Conservation (phyloP, 2,888 invertebrate species). For the Clistopyga incitator region DNA sequence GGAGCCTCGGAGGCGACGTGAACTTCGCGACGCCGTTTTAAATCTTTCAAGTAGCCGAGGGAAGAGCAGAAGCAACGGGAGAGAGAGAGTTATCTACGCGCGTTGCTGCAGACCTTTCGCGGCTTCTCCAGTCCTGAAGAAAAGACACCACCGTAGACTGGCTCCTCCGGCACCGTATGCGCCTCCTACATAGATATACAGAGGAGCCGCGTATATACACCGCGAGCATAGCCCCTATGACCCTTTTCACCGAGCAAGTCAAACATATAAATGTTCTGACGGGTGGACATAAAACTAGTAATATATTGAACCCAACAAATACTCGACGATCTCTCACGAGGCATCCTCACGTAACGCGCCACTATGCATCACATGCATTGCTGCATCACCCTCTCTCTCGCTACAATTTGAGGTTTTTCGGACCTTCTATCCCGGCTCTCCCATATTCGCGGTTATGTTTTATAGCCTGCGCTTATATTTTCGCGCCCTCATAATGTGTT, state of each 20-base stretch:
- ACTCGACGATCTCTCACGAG: slow-evolving; percentile 77
- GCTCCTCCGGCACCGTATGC: slow-evolving; percentile 13
- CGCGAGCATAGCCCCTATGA: slow-evolving; percentile 46
- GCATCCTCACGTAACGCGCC: slow-evolving; percentile 74
- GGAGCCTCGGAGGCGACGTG: slow-evolving; percentile 61
- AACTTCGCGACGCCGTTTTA: slow-evolving; percentile 67
- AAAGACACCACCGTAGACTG: slow-evolving; percentile 59
- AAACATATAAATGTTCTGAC: slow-evolving; percentile 79
- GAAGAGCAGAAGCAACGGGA: slow-evolving; percentile 49
- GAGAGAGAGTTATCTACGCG: slow-evolving; percentile 66
- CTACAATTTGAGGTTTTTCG: slow-evolving; percentile 60
- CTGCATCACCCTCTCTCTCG: slow-evolving; percentile 64
- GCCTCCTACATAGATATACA: neutral
- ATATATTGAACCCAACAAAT: slow-evolving; percentile 81
- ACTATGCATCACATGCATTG: slow-evolving; percentile 73
- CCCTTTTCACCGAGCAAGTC: slow-evolving; percentile 74
- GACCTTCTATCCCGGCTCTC: slow-evolving; percentile 64
- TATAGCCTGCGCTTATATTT: neutral
- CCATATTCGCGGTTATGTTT: neutral
- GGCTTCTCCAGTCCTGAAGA: slow-evolving; percentile 31
- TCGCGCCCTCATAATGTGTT: neutral
- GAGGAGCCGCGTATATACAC: slow-evolving; percentile 20
- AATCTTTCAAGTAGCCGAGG: slow-evolving; percentile 68
- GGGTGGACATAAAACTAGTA: slow-evolving; percentile 80
- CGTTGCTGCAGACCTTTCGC: slow-evolving; percentile 58